Conservation (phyloP, 2,797 vertebrate genomes). For the Coreius guichenoti region DNA sequence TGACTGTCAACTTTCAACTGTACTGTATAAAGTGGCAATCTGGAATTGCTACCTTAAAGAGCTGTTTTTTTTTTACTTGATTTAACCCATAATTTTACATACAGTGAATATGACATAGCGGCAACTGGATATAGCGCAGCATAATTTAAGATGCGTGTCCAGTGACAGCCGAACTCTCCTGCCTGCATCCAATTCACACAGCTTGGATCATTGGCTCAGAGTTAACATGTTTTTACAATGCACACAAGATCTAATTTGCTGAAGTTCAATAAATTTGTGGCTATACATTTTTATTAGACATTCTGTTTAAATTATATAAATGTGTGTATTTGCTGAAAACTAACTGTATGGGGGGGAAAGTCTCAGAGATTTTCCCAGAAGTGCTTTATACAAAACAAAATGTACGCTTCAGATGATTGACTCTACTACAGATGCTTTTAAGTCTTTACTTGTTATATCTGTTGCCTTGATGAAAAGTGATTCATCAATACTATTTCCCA, state of each 20-base stretch:
- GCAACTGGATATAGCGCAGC: too few relatives aligned
- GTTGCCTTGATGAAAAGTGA: slow-evolving; percentile 4
- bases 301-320: neutral
- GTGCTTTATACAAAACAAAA: neutral
- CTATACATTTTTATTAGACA: neutral
- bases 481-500: slow-evolving; percentile 16
- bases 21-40: neutral
- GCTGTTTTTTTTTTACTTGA: neutral
- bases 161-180: too few relatives aligned
- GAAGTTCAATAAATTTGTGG: neutral
- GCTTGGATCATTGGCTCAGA: too few relatives aligned
- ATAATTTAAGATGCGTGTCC: too few relatives aligned
- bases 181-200: too few relatives aligned
- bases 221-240: neutral
- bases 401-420: neutral
- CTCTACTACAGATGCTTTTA: slow-evolving; percentile 25
- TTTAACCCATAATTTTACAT: neutral
- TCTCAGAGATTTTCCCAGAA: slow-evolving; percentile 4
- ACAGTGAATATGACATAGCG: neutral
- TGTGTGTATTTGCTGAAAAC: neutral
- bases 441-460: slow-evolving; percentile 4
- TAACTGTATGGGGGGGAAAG: too few relatives aligned
- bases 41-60: neutral
- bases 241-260: neutral
- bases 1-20: neutral